Percentiles rank a stretch among this genome's conserved stretches.
phyloP scores from a whole-genome alignment of 2,888 invertebrate species.

The Chesias legatella region DNA sequence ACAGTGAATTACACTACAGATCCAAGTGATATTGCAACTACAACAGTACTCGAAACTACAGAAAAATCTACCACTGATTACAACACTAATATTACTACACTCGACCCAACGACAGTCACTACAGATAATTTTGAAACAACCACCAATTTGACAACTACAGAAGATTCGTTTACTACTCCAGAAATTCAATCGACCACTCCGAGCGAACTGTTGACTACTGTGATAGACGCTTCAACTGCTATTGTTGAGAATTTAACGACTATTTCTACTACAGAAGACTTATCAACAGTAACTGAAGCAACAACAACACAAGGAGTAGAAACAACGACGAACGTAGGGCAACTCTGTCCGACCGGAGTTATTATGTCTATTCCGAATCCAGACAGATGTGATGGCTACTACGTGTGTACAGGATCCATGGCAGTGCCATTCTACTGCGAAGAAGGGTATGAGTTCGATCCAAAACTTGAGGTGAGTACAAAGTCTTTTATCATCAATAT shows the following conservation, averaged over 20 bases:
- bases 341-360: conserved; percentile 11
- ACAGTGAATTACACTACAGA: not conserved
- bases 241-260: not conserved
- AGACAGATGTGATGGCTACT: conserved; percentile 17
- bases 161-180: not conserved
- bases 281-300: not conserved
- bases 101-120: too few relatives aligned
- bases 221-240: not conserved
- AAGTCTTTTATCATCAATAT: conserved; percentile 4
- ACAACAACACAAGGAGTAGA: conserved; percentile 2
- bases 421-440: conserved; percentile 15
- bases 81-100: not conserved
- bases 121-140: conserved; percentile 9
- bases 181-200: not conserved
- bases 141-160: not conserved
- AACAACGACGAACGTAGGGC: conserved; percentile 3
- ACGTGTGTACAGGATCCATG: conserved; percentile 13
- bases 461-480: conserved; percentile 39
- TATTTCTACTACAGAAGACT: not conserved
- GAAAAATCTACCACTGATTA: not conserved
- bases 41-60: conserved; percentile 5
- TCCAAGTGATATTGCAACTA: not conserved
- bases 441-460: conserved; percentile 9
- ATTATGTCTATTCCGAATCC: conserved; percentile 11
- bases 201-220: not conserved